These are phyloP conservation scores for Philereme vetulata DNA, from an alignment of 2,888 invertebrate species.

Conservation along the genomic window DNA sequence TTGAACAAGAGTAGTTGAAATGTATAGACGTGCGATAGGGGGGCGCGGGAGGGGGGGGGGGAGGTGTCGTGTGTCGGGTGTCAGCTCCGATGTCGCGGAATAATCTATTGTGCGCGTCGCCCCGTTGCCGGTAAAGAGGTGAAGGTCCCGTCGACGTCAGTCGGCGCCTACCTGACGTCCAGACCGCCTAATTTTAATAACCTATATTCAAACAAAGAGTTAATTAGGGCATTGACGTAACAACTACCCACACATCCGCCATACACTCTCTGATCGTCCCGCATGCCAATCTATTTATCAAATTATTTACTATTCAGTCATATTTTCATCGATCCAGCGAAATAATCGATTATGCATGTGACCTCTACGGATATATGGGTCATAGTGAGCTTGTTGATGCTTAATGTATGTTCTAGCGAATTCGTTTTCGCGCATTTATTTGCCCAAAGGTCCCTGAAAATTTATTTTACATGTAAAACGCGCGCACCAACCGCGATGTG, in stretches of 20 bases:
- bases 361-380: constrained; percentile 37
- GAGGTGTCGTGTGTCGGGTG: constrained; percentile 51
- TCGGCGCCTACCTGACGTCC: constrained; percentile 72
- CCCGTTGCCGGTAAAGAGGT: constrained; percentile 63
- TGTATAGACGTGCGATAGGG: constrained; percentile 13
- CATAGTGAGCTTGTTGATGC: constrained; percentile 38
- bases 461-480: constrained; percentile 53
- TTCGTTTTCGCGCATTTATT: constrained; percentile 42
- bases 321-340: constrained; percentile 27
- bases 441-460: constrained; percentile 57
- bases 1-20: constrained; percentile 9
- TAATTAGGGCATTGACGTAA: constrained; percentile 35
- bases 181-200: constrained; percentile 50
- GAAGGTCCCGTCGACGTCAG: constrained; percentile 72
- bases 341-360: constrained; percentile 23
- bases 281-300: constrained; percentile 20
- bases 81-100: constrained; percentile 71
- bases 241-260: constrained; percentile 13
- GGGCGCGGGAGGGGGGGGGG: constrained; percentile 9
- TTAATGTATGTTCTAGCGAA: constrained; percentile 42
- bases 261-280: constrained; percentile 22
- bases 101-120: constrained; percentile 66
- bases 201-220: constrained; percentile 45
- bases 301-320: constrained; percentile 12
- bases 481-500: constrained; percentile 69